A percentile compares a stretch with the other conserved stretches of the same genome.
Conservation (phyloP, 2,113 vertebrate species). For the Tympanuchus pallidicinctus region DNA sequence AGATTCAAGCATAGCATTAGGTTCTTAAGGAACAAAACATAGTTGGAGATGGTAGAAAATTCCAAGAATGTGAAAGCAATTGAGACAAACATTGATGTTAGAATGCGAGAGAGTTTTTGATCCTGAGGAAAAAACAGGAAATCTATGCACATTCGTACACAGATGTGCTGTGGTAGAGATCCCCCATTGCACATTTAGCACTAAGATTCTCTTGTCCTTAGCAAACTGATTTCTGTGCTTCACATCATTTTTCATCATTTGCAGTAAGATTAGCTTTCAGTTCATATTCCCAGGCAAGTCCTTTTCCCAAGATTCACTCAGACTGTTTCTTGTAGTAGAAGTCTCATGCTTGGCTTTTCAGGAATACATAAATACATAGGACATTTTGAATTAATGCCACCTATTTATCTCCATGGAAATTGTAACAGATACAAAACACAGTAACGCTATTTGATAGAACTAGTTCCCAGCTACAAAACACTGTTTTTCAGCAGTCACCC, state of each 20-base stretch:
- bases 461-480: not conserved
- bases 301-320: not conserved
- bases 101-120: not conserved
- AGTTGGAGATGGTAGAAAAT: not conserved
- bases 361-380: not conserved
- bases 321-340: not conserved
- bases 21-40: not conserved
- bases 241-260: not conserved
- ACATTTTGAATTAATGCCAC: not conserved
- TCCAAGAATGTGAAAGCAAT: not conserved
- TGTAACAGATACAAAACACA: not conserved
- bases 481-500: no score
- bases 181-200: not conserved
- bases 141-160: not conserved
- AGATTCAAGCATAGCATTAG: not conserved
- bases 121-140: not conserved
- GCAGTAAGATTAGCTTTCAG: not conserved
- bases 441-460: not conserved
- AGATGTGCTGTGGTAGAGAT: not conserved
- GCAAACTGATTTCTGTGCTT: not conserved
- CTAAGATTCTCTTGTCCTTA: not conserved
- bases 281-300: not conserved
- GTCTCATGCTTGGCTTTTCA: not conserved
- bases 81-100: fast-evolving
- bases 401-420: not conserved